These are phyloP conservation scores for Cossypha niveicapilla DNA, from an alignment of 2,797 vertebrate species.

Conservation along the genomic window DNA sequence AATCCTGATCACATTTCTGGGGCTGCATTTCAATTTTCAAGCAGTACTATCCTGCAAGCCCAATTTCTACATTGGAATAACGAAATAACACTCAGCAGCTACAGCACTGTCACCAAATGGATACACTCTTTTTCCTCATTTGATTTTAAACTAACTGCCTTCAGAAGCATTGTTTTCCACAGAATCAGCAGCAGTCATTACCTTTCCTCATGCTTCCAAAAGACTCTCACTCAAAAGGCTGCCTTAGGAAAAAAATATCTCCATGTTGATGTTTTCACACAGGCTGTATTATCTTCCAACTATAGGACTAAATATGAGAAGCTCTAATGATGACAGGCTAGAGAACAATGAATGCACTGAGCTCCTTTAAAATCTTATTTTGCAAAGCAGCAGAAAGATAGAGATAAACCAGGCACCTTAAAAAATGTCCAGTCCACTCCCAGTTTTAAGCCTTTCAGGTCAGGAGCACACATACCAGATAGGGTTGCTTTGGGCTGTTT, in stretches of 20 bases:
- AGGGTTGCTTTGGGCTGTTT: conserved; percentile 57
- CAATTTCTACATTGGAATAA: neutral
- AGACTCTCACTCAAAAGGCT: neutral
- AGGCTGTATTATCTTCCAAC: neutral
- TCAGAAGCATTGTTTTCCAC: neutral
- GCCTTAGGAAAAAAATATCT: neutral
- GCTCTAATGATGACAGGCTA: neutral
- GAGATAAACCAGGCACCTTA: conserved; percentile 40
- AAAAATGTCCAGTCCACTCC: conserved; percentile 69
- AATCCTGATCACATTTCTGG: neutral
- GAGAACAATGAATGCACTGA: neutral
- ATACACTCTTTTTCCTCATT: neutral
- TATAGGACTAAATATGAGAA: neutral
- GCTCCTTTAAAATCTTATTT: neutral
- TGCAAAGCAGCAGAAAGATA: neutral
- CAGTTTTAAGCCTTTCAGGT: conserved; percentile 66
- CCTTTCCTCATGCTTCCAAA: neutral
- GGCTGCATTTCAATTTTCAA: neutral
- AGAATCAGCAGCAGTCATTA: neutral
- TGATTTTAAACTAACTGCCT: neutral
- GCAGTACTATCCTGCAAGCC: neutral
- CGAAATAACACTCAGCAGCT: neutral
- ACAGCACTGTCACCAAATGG: neutral
- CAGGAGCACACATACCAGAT: conserved; percentile 15
- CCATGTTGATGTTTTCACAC: neutral